Conservation (phyloP, 2,113 vertebrate species). For the Platanista minor region DNA sequence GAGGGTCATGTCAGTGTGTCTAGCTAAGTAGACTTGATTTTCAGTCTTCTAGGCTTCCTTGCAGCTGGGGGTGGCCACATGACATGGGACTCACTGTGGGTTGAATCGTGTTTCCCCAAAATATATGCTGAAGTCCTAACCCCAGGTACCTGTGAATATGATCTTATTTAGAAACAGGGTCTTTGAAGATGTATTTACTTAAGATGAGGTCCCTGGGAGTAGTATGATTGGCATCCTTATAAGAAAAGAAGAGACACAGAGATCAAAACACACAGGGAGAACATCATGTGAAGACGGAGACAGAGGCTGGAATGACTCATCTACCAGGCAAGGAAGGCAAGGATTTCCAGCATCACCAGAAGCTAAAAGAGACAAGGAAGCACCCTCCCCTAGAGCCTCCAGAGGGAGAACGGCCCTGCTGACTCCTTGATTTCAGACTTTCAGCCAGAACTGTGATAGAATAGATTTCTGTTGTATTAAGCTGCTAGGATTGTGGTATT, state of each 20-base stretch:
- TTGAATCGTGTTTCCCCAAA: not conserved
- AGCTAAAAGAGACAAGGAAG: not conserved
- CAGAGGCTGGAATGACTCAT: fast-evolving
- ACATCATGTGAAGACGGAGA: not conserved
- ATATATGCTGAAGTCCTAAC: not conserved
- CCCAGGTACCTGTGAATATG: not conserved
- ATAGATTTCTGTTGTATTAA: not conserved
- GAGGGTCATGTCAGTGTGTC: not conserved
- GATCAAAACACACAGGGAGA: not conserved
- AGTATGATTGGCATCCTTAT: not conserved
- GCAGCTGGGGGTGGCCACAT: too few relatives aligned
- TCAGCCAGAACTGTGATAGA: too few relatives aligned
- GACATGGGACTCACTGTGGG: not conserved
- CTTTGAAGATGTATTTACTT: not conserved
- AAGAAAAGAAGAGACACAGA: not conserved
- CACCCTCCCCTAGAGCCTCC: not conserved
- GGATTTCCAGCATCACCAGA: not conserved
- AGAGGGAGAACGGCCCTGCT: not conserved
- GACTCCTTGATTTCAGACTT: too few relatives aligned
- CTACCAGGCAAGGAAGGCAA: not conserved
- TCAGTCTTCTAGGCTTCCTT: not conserved
- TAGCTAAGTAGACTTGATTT: not conserved
- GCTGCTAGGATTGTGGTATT: not conserved
- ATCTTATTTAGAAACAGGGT: not conserved
- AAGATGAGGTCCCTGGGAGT: not conserved